Percentiles rank a stretch among this genome's conserved stretches.
These are phyloP conservation scores for Mola mola DNA, from an alignment of 2,113 vertebrate species.

Conservation along the genomic window DNA sequence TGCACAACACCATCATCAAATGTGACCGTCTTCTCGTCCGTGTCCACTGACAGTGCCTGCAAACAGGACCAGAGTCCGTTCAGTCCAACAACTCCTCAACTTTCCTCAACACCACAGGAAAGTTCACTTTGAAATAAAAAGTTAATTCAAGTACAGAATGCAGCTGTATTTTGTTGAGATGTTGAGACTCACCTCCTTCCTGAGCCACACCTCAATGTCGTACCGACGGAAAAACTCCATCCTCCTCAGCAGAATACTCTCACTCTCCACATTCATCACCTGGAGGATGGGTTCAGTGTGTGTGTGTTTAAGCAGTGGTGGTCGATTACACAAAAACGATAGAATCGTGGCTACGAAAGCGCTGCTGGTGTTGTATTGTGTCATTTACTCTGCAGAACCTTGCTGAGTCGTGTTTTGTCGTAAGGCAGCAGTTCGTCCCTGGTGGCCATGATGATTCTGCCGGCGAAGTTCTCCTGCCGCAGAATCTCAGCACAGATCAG, in stretches of 20 bases:
- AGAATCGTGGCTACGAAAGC: background rate
- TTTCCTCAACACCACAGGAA: too few relatives aligned
- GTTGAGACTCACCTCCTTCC: constrained; percentile 81
- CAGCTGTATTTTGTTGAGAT: too few relatives aligned
- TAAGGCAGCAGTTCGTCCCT: constrained; percentile 83
- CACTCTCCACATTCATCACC: constrained; percentile 81
- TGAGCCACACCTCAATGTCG: constrained; percentile 83
- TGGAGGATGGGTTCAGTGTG: constrained; percentile 41
- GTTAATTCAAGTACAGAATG: too few relatives aligned
- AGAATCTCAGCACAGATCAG: constrained; percentile 87
- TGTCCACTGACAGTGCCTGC: constrained; percentile 82
- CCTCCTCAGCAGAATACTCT: constrained; percentile 79
- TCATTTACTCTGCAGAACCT: constrained; percentile 72
- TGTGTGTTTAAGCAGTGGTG: background rate
- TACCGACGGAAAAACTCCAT: constrained; percentile 79
- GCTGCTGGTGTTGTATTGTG: background rate
- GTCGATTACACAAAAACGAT: background rate
- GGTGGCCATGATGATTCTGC: constrained; percentile 86
- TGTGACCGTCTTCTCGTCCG: constrained; percentile 75
- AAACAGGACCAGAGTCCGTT: constrained; percentile 9
- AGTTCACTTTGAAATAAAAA: too few relatives aligned
- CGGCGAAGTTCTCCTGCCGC: constrained; percentile 84
- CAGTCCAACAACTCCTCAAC: too few relatives aligned
- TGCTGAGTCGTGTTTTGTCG: constrained; percentile 87
- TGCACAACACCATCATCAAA: constrained; percentile 83